Evolutionary conservation across 1,140 invertebrate species (phyloP), one percentile per base, ranked within the genome.

Genomic region (Lepidostoma basale): DNA sequence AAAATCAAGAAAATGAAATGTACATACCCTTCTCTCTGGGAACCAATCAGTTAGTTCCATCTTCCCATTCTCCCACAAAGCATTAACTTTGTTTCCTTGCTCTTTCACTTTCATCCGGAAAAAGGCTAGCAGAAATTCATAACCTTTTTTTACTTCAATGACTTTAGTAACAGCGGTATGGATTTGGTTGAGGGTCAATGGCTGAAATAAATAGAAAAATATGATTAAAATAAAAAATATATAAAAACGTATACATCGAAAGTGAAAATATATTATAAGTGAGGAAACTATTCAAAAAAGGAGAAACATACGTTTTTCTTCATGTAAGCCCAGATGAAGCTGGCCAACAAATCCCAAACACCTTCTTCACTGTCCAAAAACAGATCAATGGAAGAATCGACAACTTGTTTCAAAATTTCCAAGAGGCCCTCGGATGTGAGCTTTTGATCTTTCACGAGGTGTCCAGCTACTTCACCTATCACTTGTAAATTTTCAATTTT

Each of bases 11-110:
- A 33, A 33, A 33, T 45, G 1, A 18, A 4, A 45, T 36, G 8
- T 12, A 59, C 54, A 25, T 23, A 59, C 62, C 78, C 80, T 66
- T 79, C 76, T 77, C 59, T 77, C 79, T 64, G 78, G 1, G 10
- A 84, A 81, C 77, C 88, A 84, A 74, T 88, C 83, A 20, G 74
- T 83, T 54, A 87, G 80, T 70, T 84, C 74, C 26, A 89, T 77
- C 28, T 79, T 80, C 40, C 85, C 86, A 73, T 80, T 58, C 81
- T 78, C 87, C 71, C 22, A 68, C 60, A 62, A 76, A 18, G 26
- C 70, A 44, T 64, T 67, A 0, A 64, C 23, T 18, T 23, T 23
- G 16, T 69, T 54, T n/a, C 40, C 30, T 16, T 36, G 3, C 6
- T 66, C 64, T 5, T 54, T 49, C 30, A 49, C 22, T 44, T 69